These are phyloP conservation scores for Chloropsis hardwickii DNA, from an alignment of 2,113 vertebrate genomes.

Conservation along the genomic window DNA sequence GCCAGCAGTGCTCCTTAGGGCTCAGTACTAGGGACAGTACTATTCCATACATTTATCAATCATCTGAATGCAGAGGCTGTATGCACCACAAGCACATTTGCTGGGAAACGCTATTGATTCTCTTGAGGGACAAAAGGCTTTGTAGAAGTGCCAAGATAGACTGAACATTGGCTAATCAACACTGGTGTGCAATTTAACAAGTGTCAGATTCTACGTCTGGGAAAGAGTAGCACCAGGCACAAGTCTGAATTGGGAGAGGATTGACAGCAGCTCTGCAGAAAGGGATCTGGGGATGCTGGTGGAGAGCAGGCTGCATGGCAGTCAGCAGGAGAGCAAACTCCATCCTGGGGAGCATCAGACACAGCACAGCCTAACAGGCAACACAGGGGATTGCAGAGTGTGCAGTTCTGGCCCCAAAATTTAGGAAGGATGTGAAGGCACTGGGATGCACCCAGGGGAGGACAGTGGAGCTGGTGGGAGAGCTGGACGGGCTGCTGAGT, in stretches of 20 bases:
- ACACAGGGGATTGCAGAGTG: not conserved
- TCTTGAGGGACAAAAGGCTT: not conserved
- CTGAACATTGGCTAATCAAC: no score
- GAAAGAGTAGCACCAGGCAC: accelerated
- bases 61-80: not conserved
- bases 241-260: not conserved
- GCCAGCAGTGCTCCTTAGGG: not conserved
- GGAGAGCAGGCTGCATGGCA: accelerated
- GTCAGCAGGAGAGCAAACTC: not conserved
- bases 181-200: not conserved
- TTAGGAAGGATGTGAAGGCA: not conserved
- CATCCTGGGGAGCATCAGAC: not conserved
- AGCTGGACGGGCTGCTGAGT: not conserved
- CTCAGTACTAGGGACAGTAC: no score
- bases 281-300: not conserved
- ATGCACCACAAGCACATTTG: not conserved
- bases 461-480: not conserved
- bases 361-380: not conserved
- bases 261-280: not conserved
- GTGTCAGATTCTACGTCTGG: not conserved
- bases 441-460: not conserved
- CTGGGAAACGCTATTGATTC: not conserved
- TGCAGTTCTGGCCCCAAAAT: not conserved
- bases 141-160: not conserved
- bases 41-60: not conserved